Evolutionary conservation across 2,113 vertebrate species (phyloP).

Genomic region (Pristiophorus japonicus): DNA sequence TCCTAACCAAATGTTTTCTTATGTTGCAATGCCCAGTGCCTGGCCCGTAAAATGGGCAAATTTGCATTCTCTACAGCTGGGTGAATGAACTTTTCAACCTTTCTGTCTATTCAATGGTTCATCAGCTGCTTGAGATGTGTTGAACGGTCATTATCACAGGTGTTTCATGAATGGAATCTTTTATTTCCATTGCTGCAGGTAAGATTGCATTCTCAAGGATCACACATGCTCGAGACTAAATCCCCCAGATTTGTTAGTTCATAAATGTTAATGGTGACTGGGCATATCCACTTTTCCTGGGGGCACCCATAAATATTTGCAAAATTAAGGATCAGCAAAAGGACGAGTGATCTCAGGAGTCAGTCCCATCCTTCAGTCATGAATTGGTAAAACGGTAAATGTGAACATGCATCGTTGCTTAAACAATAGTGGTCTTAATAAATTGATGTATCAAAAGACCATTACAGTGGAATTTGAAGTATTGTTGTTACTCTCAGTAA

Average conservation of each 20-base stretch:
- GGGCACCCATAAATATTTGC: background rate
- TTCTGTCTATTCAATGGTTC: background rate
- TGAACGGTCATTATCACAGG: background rate
- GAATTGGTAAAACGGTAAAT: background rate
- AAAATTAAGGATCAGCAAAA: background rate
- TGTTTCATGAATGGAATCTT: background rate
- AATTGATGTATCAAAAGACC: background rate
- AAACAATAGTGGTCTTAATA: background rate
- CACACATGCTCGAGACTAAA: background rate
- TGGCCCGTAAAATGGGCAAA: background rate
- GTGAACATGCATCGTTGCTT: background rate
- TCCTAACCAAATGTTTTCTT: background rate
- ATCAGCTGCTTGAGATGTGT: background rate
- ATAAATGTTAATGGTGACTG: background rate
- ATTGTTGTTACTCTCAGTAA: background rate
- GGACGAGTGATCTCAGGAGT: too few relatives aligned
- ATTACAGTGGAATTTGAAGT: background rate
- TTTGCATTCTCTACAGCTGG: background rate
- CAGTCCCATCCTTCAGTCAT: background rate
- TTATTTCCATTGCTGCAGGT: background rate
- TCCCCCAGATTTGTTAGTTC: background rate
- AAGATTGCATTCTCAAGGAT: background rate
- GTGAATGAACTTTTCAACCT: background rate
- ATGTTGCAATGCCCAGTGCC: background rate
- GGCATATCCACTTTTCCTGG: background rate